phyloP scores from a whole-genome alignment of 2,113 vertebrate species.

The Brienomyrus longianalis region DNA sequence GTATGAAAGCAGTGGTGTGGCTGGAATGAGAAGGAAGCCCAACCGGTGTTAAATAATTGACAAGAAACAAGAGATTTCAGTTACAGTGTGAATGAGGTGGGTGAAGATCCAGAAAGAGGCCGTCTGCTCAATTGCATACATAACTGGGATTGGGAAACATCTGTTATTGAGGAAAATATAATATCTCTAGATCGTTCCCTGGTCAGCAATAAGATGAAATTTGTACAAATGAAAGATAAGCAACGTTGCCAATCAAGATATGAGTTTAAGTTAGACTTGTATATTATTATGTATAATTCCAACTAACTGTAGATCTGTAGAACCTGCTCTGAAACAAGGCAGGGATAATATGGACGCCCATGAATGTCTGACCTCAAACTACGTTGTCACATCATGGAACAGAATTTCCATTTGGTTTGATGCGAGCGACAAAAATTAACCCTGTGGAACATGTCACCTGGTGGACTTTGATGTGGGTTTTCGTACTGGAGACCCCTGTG shows the following conservation, averaged over 20 bases:
- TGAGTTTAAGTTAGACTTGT: background rate
- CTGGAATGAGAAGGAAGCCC: background rate
- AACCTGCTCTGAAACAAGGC: background rate
- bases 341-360: background rate
- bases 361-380: background rate
- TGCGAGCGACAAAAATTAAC: background rate
- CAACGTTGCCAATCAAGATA: background rate
- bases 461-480: background rate
- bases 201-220: background rate
- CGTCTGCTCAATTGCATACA: background rate
- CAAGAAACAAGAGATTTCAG: background rate
- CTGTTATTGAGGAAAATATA: background rate
- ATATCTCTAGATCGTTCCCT: background rate
- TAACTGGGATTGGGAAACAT: background rate
- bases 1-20: background rate
- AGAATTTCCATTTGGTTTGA: background rate
- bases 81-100: background rate
- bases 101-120: background rate
- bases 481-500: background rate
- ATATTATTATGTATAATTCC: background rate
- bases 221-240: background rate
- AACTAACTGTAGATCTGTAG: background rate
- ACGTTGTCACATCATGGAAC: background rate
- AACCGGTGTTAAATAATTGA: background rate
- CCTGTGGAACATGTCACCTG: background rate